phyloP scores from a whole-genome alignment of 2,888 invertebrate genomes.

The Agrilus mali region DNA sequence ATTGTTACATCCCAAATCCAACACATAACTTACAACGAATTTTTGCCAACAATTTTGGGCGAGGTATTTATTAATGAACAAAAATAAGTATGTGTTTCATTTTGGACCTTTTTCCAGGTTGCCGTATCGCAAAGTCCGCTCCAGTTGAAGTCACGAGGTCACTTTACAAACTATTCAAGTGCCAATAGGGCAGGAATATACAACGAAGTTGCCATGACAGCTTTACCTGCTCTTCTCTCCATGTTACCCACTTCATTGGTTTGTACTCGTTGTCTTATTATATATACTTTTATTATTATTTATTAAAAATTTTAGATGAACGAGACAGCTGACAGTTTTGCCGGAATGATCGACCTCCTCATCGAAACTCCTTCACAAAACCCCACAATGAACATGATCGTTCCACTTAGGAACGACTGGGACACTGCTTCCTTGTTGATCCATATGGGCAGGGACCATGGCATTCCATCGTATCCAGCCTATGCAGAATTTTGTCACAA shows the following conservation, averaged over 20 bases:
- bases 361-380: constrained; percentile 50
- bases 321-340: constrained; percentile 36
- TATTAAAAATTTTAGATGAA: constrained; percentile 37
- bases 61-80: constrained; percentile 36
- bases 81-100: not conserved
- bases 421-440: constrained; percentile 40
- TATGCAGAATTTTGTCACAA: constrained; percentile 54
- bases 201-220: constrained; percentile 65
- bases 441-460: constrained; percentile 66
- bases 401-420: constrained; percentile 30
- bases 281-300: not conserved
- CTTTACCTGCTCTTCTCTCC: constrained; percentile 59
- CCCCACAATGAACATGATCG: constrained; percentile 42
- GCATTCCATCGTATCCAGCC: constrained; percentile 59
- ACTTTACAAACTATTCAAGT: constrained; percentile 71
- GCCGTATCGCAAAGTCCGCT: constrained; percentile 50
- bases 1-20: constrained; percentile 69
- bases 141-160: constrained; percentile 51
- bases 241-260: constrained; percentile 62
- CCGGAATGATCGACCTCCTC: constrained; percentile 45
- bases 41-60: constrained; percentile 64
- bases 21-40: constrained; percentile 75
- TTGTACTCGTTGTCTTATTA: constrained; percentile 17
- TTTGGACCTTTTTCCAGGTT: constrained; percentile 32
- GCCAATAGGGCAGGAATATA: constrained; percentile 64